Percentiles rank a stretch among this genome's conserved stretches.
phyloP scores from a whole-genome alignment of 2,888 invertebrate species.

The Orthosia gracilis region DNA sequence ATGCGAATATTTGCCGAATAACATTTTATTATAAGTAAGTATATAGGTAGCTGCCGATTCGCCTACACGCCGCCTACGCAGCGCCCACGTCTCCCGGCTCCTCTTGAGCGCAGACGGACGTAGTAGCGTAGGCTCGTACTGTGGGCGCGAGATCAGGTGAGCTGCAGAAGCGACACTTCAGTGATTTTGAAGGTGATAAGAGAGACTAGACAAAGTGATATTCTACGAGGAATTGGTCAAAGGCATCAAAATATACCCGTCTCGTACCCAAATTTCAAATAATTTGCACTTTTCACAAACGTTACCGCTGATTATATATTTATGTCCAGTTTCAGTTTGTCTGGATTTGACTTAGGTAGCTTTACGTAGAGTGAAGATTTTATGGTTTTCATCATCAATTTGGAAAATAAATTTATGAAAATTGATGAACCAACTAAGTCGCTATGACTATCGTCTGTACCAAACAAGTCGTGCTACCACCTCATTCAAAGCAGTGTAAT shows the following conservation, averaged over 20 bases:
- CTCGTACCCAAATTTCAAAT: no score
- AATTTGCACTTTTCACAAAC: no score
- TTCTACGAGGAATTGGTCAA: not conserved
- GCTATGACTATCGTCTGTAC: no score
- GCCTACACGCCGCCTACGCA: conserved; percentile 74
- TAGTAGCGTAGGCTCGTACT: conserved; percentile 79
- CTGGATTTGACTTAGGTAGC: no score
- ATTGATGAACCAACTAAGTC: not conserved
- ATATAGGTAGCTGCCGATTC: conserved; percentile 79
- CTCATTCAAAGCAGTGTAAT: not conserved
- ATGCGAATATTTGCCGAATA: conserved; percentile 72
- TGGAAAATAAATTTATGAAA: not conserved
- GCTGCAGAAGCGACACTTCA: conserved; percentile 50
- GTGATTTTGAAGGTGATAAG: not conserved
- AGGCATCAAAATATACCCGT: no score
- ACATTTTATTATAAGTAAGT: conserved; percentile 71
- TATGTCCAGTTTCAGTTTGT: no score
- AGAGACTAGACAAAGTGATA: not conserved
- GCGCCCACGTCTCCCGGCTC: conserved; percentile 71
- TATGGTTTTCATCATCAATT: not conserved
- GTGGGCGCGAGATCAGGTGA: conserved; percentile 57
- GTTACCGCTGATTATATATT: no score
- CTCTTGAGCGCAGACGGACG: conserved; percentile 72
- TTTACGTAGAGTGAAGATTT: no score
- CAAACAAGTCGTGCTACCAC: not conserved